Evolutionary conservation across 2,888 invertebrate species (phyloP), one percentile per base, ranked within the genome.

Genomic region (Nomada ferruginata): DNA sequence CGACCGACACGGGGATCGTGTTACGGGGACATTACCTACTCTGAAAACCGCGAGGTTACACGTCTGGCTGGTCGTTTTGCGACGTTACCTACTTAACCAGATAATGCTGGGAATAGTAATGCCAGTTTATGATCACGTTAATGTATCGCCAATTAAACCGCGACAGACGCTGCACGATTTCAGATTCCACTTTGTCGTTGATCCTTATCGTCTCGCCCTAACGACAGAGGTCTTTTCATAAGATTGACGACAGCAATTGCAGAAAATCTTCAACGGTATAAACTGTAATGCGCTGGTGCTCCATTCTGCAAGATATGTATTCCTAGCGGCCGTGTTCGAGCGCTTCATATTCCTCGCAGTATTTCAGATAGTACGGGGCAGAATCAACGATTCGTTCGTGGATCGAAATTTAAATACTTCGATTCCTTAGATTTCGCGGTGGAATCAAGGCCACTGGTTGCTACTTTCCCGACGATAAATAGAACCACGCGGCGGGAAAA

Each of bases 41-140:
- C 72, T 75, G 75, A 55, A 79, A 83, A 83, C 74, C 84, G 79
- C 72, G 68, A 75, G 68, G 78, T 78, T 78, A 69, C 72, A n/a
- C 83, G 71, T 68, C 55, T 23, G 65, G 3, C 55, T 71, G 18
- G 23, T 73, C 60, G 73, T 82, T 85, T 72, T 60, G 71, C 76
- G 74, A 63, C 64, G 60, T 86, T 76, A 66, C 80, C 77, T 79
- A 76, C 65, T 83, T 82, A 71, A 57, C 42, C 20, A 53, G 63
- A 78, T 70, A 74, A 75, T 52, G 63, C 23, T 18, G 64, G 5
- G 52, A 77, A 65, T 29, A 60, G 69, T 68, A 63, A 76, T 76
- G 57, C 59, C 50, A 23, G 52, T 82, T 82, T 82, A 72, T 77
- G 57, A 70, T 65, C 61, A 7, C 57, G 23, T 36, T 65, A 60